Conservation (phyloP, 2,113 vertebrate species). For the Procavia capensis region DNA sequence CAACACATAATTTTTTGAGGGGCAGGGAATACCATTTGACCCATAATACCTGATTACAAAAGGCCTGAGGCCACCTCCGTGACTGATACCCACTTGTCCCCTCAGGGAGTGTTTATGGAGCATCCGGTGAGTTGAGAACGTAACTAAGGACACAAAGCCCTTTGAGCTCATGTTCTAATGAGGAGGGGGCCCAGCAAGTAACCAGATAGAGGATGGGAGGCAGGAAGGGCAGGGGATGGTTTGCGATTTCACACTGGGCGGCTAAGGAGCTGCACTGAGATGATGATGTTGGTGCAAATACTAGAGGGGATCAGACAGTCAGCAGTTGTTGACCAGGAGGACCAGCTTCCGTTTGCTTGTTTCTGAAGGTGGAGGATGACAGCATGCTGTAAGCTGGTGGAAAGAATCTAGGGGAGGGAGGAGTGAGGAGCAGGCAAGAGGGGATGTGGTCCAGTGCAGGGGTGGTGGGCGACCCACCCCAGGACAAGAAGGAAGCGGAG, state of each 20-base stretch:
- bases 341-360: background rate
- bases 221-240: background rate
- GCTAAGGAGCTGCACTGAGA: fast-evolving
- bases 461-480: background rate
- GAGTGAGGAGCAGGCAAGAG: background rate
- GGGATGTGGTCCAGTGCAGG: background rate
- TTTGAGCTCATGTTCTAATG: background rate
- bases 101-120: background rate
- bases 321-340: background rate
- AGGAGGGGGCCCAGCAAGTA: too few species aligned
- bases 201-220: background rate
- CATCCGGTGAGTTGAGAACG: background rate
- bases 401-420: background rate
- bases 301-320: background rate
- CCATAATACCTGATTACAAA: background rate
- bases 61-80: background rate
- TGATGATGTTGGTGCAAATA: background rate
- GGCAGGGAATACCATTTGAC: too few species aligned
- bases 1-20: background rate
- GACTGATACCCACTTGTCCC: background rate
- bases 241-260: fast-evolving
- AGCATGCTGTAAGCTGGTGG: background rate
- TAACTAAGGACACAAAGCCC: background rate
- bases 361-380: background rate
- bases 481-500: background rate